phyloP scores from a whole-genome alignment of 2,113 vertebrate genomes.

The Microtus ochrogaster region DNA sequence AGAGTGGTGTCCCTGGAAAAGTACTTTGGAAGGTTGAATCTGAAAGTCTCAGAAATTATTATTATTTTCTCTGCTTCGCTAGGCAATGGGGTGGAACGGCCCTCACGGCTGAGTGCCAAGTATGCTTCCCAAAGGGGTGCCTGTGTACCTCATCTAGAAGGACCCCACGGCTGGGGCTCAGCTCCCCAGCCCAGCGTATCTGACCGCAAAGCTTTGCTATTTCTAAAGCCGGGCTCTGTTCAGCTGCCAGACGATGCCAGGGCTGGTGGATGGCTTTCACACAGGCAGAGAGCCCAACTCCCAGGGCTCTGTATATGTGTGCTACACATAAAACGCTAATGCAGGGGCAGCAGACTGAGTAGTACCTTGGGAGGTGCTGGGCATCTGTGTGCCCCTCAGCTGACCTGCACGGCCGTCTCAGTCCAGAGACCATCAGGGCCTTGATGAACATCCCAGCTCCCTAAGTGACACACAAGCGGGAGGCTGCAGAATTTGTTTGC shows the following conservation, averaged over 20 bases:
- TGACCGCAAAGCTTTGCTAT: fast-evolving
- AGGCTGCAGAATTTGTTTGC: background rate
- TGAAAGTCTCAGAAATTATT: constrained; percentile 75
- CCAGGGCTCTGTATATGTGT: fast-evolving
- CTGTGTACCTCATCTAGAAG: background rate
- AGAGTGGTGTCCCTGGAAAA: constrained; percentile 63
- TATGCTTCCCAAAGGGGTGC: background rate
- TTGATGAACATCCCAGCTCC: background rate
- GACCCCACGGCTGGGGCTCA: background rate
- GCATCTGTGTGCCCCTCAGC: background rate
- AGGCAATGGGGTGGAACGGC: constrained; percentile 68
- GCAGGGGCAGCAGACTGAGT: fast-evolving
- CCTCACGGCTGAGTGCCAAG: background rate
- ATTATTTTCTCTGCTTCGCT: constrained; percentile 64
- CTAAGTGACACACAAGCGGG: fast-evolving
- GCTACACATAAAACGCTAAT: background rate
- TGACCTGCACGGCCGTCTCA: background rate
- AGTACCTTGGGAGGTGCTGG: fast-evolving
- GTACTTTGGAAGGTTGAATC: constrained; percentile 72
- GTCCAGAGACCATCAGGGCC: fast-evolving
- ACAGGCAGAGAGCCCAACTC: background rate
- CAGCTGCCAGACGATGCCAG: background rate
- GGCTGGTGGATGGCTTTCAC: background rate
- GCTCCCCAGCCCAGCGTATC: fast-evolving
- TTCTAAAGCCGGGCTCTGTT: background rate